Percentiles rank a stretch among this genome's conserved stretches.
These are phyloP conservation scores for Fistularia tabacaria DNA, from an alignment of 2,797 vertebrate species.

Conservation along the genomic window DNA sequence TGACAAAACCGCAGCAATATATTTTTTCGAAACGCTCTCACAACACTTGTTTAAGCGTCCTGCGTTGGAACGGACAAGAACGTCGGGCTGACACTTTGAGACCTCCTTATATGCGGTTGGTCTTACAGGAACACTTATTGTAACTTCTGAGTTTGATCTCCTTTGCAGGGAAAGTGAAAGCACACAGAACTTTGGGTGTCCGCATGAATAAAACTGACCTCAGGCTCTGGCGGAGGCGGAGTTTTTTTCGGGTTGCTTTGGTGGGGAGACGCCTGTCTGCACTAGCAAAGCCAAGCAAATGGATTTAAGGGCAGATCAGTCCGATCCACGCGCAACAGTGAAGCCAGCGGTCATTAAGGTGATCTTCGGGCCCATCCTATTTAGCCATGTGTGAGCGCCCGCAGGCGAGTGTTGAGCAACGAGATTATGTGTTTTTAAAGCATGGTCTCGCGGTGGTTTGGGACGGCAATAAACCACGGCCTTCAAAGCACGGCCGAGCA, in stretches of 20 bases:
- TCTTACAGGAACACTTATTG: no score
- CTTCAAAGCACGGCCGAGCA: conserved; percentile 76
- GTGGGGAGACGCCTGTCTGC: no score
- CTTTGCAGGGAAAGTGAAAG: background rate
- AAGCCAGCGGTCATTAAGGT: conserved; percentile 15
- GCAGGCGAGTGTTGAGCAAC: conserved; percentile 53
- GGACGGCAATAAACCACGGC: conserved; percentile 73
- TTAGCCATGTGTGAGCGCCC: conserved; percentile 36
- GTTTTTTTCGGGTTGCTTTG: no score
- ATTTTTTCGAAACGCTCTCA: background rate
- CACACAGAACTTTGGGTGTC: background rate
- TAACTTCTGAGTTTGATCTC: no score
- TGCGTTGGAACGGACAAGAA: no score
- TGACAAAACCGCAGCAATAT: background rate
- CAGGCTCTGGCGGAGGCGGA: no score
- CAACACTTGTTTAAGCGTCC: background rate
- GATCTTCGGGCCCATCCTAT: conserved; percentile 15
- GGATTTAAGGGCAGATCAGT: no score
- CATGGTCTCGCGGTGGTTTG: conserved; percentile 65
- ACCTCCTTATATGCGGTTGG: no score
- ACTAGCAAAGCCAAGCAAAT: no score
- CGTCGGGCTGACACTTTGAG: no score
- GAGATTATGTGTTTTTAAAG: conserved; percentile 75
- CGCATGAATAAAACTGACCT: background rate
- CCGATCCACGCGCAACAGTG: no score